Base-by-base conservation (phyloP, 1,140 invertebrate genomes). In the Hypsibius dujardini region DNA sequence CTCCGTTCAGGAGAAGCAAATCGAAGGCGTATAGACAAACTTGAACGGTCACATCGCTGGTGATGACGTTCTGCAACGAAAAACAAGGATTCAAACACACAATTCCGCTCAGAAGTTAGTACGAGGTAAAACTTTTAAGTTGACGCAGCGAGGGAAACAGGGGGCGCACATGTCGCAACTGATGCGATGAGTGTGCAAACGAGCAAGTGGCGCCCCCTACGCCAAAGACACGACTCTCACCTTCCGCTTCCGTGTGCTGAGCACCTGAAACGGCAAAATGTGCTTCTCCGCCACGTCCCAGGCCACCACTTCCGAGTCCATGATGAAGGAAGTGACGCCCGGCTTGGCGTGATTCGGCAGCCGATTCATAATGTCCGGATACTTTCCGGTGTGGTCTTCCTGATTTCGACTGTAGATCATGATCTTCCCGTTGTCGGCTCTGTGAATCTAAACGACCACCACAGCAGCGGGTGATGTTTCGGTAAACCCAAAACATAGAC, bases 1-100 rank as follows among this genome's bases (percentile, higher is more conserved):
- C 82, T 0, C 90, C 94, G 82, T 99, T 98, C 1, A 98, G 82
- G 78, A 91, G 98, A 0, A 99, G 81, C 47, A 99, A 80, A 84
- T 99, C 96, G 82, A 99, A 99, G 76, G 95, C 90, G 79, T 93
- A 98, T 7, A 99, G 86, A 78, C 92, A 96, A 56, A 99, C 95
- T 81, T 94, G 89, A 2, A 99, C 92, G 81, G 93, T 95, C 72
- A 98, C 96, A 70, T 95, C 88, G 0, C 83, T 80, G 76, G 90
- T 88, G 74, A 85, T 84, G 0, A 90, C 93, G 82, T 94, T 92
- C 86, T 90, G 76, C 59, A 70, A 79, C 77, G 71, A 75, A 73
- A 71, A 73, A 59, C 14, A 74, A 72, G 70, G 40, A 70, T 14
- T 70, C 2, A 73, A 47, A 46, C n/a, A 47, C 28, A 28, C 28